phyloP scores from a whole-genome alignment of 2,888 invertebrate genomes.

The Coremacera marginata region DNA sequence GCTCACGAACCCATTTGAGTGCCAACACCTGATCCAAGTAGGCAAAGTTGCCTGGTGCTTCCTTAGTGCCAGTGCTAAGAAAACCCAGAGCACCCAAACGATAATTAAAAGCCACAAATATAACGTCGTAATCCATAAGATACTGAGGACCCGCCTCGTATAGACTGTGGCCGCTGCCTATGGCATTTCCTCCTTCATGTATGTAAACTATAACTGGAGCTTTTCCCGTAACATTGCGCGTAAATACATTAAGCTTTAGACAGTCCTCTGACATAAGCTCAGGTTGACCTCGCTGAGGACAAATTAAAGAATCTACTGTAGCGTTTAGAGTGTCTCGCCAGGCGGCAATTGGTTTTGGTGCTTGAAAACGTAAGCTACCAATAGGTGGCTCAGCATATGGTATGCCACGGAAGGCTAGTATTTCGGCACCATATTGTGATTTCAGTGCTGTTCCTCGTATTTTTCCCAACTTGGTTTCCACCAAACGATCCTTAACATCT shows the following conservation, averaged over 20 bases:
- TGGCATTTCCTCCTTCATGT: slow-evolving; percentile 61
- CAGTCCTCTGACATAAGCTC: slow-evolving; percentile 74
- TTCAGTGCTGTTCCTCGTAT: slow-evolving; percentile 68
- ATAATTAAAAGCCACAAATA: slow-evolving; percentile 64
- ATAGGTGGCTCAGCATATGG: slow-evolving; percentile 69
- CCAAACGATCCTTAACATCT: slow-evolving; percentile 38
- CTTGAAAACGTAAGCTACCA: slow-evolving; percentile 69
- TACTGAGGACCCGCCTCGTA: slow-evolving; percentile 61
- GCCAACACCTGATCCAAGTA: slow-evolving; percentile 78
- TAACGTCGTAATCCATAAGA: slow-evolving; percentile 60
- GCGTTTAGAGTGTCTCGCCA: slow-evolving; percentile 68
- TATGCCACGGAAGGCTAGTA: slow-evolving; percentile 70
- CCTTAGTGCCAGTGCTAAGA: slow-evolving; percentile 73
- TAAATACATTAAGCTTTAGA: slow-evolving; percentile 75
- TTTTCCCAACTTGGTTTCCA: slow-evolving; percentile 60
- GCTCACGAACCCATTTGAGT: slow-evolving; percentile 75
- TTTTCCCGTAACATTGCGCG: slow-evolving; percentile 45
- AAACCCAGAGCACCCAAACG: slow-evolving; percentile 70
- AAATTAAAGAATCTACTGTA: slow-evolving; percentile 67
- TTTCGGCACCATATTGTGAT: slow-evolving; percentile 65
- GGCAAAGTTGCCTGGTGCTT: slow-evolving; percentile 77
- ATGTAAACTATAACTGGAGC: slow-evolving; percentile 61
- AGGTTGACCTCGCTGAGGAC: slow-evolving; percentile 54
- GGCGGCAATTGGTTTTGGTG: slow-evolving; percentile 52
- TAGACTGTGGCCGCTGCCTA: slow-evolving; percentile 58